phyloP scores from a whole-genome alignment of 2,888 invertebrate species.

The Dryobotodes eremita region DNA sequence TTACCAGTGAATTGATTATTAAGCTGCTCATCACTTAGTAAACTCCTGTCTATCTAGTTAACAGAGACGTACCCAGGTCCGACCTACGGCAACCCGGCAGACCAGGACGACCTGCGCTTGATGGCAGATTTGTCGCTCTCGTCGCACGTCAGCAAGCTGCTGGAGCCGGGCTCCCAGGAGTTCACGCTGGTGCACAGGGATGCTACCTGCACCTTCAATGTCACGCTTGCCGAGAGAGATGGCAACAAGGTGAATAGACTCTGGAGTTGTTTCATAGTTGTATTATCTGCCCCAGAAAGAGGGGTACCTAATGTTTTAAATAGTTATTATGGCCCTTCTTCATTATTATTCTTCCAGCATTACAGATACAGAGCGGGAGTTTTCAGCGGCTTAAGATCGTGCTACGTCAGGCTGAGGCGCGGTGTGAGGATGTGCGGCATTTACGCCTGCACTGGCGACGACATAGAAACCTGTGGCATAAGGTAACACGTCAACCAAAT shows the following conservation, averaged over 20 bases:
- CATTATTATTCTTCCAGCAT: slow-evolving; percentile 69
- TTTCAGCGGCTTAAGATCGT: slow-evolving; percentile 88
- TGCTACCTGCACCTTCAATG: slow-evolving; percentile 82
- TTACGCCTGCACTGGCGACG: slow-evolving; percentile 86
- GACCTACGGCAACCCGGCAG: slow-evolving; percentile 79
- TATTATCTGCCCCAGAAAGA: neutral
- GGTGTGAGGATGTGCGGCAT: slow-evolving; percentile 88
- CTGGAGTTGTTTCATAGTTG: neutral
- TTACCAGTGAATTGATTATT: too few relatives aligned
- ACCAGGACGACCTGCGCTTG: slow-evolving; percentile 82
- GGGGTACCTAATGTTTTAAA: neutral
- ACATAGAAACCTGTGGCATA: slow-evolving; percentile 84
- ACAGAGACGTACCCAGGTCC: slow-evolving; percentile 80
- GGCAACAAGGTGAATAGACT: slow-evolving; percentile 74
- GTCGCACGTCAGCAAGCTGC: slow-evolving; percentile 76
- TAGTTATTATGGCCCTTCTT: neutral
- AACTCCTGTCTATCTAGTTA: slow-evolving; percentile 66
- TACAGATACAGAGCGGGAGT: slow-evolving; percentile 89
- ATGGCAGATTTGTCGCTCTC: slow-evolving; percentile 82
- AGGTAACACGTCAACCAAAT: slow-evolving; percentile 71
- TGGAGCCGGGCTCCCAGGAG: slow-evolving; percentile 80
- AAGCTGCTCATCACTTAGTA: neutral
- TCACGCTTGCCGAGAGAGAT: slow-evolving; percentile 72
- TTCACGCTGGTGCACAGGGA: slow-evolving; percentile 81
- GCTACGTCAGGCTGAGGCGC: slow-evolving; percentile 82